phyloP scores from a whole-genome alignment of 35 echinoderm and acorn worm species.

The Acanthaster planci region DNA sequence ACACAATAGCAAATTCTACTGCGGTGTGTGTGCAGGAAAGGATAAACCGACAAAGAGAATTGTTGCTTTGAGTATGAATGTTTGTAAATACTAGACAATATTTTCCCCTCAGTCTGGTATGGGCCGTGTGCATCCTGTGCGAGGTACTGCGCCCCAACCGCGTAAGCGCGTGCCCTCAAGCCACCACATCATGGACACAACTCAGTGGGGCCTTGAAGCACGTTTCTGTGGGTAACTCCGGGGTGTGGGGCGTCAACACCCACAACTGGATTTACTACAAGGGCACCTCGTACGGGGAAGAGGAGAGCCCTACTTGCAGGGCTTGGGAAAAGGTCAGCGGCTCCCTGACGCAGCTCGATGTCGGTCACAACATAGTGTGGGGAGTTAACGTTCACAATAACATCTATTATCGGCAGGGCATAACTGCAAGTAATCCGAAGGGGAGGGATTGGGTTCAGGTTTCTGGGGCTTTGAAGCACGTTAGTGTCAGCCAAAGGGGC shows the following conservation, averaged over 20 bases:
- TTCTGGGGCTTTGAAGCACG: neutral
- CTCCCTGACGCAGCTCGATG: neutral
- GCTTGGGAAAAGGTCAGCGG: neutral
- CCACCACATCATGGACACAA: neutral
- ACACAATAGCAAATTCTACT: too few relatives aligned
- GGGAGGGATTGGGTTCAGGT: neutral
- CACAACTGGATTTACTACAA: neutral
- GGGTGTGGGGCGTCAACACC: slow-evolving; percentile 4
- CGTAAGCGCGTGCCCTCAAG: neutral
- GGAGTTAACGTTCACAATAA: neutral
- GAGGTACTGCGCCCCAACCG: too few relatives aligned
- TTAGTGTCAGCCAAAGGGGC: neutral
- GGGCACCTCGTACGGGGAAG: neutral
- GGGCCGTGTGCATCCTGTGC: too few relatives aligned
- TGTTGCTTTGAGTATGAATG: too few relatives aligned
- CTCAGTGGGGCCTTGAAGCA: neutral
- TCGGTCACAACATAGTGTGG: neutral
- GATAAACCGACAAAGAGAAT: too few relatives aligned
- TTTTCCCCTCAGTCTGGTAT: too few relatives aligned
- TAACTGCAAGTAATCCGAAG: neutral
- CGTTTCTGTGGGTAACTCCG: neutral
- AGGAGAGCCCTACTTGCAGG: neutral
- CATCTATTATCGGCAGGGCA: neutral
- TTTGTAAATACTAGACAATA: too few relatives aligned
- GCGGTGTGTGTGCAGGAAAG: too few relatives aligned